Percentiles rank a stretch among this genome's conserved stretches.
phyloP scores from a whole-genome alignment of 1,140 invertebrate genomes.

The Babylonia areolata region DNA sequence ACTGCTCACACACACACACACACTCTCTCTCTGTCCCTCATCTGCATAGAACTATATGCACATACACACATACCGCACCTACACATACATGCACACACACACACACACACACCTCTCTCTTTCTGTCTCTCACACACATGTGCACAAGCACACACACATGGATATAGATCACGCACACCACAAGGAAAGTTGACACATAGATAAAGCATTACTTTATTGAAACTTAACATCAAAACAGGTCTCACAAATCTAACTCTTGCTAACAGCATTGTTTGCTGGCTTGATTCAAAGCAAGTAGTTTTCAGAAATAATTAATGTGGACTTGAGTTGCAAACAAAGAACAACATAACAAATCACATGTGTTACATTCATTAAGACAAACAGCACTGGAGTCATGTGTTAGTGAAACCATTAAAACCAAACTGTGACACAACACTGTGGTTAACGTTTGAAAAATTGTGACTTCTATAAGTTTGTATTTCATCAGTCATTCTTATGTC shows the following conservation, averaged over 20 bases:
- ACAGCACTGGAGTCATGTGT: not conserved
- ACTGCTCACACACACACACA: not conserved
- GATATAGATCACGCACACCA: not conserved
- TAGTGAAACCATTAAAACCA: no score
- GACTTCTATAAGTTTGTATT: no score
- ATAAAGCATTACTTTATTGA: slow-evolving; percentile 4
- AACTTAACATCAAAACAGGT: not conserved
- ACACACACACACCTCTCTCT: no score
- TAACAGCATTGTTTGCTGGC: not conserved
- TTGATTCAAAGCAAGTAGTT: not conserved
- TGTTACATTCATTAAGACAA: not conserved
- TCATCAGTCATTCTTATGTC: no score
- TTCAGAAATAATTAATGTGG: not conserved
- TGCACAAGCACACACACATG: not conserved
- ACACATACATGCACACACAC: no score
- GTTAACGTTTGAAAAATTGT: no score
- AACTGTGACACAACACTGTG: no score
- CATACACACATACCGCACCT: no score
- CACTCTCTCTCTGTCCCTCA: no score
- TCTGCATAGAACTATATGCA: no score
- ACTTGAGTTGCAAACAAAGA: not conserved
- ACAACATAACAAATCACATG: not conserved
- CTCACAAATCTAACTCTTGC: not conserved
- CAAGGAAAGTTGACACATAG: not conserved
- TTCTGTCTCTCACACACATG: no score